Percentiles rank a stretch among this genome's conserved stretches.
These are phyloP conservation scores for Resseliella maxima DNA, from an alignment of 2,888 invertebrate species.

Conservation along the genomic window DNA sequence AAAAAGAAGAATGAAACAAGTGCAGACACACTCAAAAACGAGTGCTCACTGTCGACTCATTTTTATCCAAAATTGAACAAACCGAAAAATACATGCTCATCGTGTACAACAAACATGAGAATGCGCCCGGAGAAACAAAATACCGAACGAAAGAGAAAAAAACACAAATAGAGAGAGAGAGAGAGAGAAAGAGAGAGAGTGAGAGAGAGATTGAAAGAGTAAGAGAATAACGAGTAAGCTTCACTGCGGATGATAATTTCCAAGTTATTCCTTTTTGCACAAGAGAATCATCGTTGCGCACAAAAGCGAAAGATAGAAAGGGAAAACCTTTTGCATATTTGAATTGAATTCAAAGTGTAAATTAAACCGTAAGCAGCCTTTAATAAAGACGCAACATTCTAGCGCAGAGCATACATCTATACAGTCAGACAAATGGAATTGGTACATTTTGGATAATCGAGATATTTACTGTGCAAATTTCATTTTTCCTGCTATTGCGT, in stretches of 20 bases:
- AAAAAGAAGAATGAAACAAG: background rate
- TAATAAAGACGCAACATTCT: constrained; percentile 9
- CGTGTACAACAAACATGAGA: background rate
- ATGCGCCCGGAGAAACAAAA: background rate
- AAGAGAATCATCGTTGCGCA: background rate
- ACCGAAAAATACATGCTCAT: background rate
- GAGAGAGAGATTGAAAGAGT: too few relatives aligned
- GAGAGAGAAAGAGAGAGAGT: too few relatives aligned
- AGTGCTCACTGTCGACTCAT: background rate
- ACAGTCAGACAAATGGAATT: background rate
- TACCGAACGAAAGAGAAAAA: background rate
- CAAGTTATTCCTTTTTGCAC: constrained; percentile 1
- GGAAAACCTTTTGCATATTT: constrained; percentile 23
- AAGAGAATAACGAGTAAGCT: too few relatives aligned
- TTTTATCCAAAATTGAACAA: background rate
- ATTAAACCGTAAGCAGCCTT: constrained; percentile 31
- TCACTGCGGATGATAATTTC: constrained; percentile 38
- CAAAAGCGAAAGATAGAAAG: background rate
- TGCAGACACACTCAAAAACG: background rate
- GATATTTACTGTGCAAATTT: background rate
- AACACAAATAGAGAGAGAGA: too few relatives aligned
- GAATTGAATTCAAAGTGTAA: constrained; percentile 26
- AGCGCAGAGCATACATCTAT: background rate
- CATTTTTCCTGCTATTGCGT: background rate
- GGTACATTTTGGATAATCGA: background rate